phyloP scores from a whole-genome alignment of 2,888 invertebrate genomes.

The Prenolepis imparis region DNA sequence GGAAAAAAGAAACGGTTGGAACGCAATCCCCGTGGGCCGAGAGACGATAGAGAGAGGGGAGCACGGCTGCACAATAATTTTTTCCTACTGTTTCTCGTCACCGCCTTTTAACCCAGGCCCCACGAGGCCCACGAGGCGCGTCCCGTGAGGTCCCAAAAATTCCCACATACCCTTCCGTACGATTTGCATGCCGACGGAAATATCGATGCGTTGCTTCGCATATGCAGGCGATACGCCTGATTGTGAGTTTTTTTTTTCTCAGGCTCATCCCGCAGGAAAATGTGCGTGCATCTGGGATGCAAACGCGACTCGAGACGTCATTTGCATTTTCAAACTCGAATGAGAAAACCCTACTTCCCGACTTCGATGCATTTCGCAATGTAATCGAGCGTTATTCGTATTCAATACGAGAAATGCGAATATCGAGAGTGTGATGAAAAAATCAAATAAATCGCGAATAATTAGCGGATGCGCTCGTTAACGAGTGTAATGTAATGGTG shows the following conservation, averaged over 20 bases:
- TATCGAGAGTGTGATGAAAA: not conserved
- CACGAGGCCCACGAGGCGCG: slow-evolving; percentile 2
- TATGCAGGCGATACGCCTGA: not conserved
- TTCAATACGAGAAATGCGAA: not conserved
- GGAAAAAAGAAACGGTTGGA: slow-evolving; percentile 64
- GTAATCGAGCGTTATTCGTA: not conserved
- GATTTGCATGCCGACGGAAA: slow-evolving; percentile 79
- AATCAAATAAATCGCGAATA: slow-evolving; percentile 12
- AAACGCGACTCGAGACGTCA: slow-evolving; percentile 10
- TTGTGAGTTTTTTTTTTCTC: slow-evolving; percentile 34
- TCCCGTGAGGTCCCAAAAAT: slow-evolving; percentile 57
- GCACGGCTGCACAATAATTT: slow-evolving; percentile 62
- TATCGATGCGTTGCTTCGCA: slow-evolving; percentile 52
- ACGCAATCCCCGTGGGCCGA: slow-evolving; percentile 37
- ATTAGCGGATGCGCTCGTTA: slow-evolving; percentile 13
- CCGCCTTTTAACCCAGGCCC: slow-evolving; percentile 61
- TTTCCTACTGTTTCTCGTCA: slow-evolving; percentile 71
- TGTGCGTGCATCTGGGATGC: slow-evolving; percentile 4
- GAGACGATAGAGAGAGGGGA: not conserved
- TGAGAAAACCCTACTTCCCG: not conserved
- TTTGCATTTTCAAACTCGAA: slow-evolving; percentile 2
- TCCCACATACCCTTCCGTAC: slow-evolving; percentile 73
- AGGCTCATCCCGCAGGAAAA: slow-evolving; percentile 10
- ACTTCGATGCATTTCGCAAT: not conserved
- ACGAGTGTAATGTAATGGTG: slow-evolving; percentile 1